A percentile compares a stretch with the other conserved stretches of the same genome.
Conservation (phyloP, 1,140 invertebrate species). For the Trichomalopsis sarcophagae region DNA sequence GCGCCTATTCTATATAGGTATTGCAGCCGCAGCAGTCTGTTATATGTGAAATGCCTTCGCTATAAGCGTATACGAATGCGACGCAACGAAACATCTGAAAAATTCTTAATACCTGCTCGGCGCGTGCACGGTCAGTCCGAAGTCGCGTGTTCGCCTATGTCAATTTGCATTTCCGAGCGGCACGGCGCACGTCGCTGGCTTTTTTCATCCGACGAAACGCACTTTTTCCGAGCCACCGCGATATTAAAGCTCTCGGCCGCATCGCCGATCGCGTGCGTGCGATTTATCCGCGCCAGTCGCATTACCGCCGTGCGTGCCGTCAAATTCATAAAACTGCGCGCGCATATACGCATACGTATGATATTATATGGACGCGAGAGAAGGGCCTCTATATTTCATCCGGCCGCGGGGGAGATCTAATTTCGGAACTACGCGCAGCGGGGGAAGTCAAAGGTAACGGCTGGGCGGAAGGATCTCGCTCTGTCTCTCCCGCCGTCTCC, state of each 20-base stretch:
- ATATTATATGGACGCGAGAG: neutral
- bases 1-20: neutral
- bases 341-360: neutral
- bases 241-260: neutral
- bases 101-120: neutral
- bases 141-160: neutral
- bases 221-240: neutral
- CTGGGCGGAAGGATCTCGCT: conserved; percentile 23
- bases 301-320: conserved; percentile 8
- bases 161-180: neutral
- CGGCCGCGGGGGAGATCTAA: conserved; percentile 27
- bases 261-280: neutral
- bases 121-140: neutral
- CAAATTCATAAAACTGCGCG: conserved; percentile 38
- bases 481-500: neutral
- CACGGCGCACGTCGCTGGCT: neutral
- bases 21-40: neutral
- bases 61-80: neutral
- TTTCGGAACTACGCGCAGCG: conserved; percentile 18
- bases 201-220: neutral
- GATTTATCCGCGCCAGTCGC: conserved; percentile 18
- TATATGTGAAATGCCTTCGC: conserved; percentile 15
- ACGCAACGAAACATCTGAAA: conserved; percentile 15
- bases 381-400: conserved; percentile 42
- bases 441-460: conserved; percentile 28